These are phyloP conservation scores for Pangasius mekongensis DNA, from an alignment of 2,797 vertebrate species.

Conservation along the genomic window DNA sequence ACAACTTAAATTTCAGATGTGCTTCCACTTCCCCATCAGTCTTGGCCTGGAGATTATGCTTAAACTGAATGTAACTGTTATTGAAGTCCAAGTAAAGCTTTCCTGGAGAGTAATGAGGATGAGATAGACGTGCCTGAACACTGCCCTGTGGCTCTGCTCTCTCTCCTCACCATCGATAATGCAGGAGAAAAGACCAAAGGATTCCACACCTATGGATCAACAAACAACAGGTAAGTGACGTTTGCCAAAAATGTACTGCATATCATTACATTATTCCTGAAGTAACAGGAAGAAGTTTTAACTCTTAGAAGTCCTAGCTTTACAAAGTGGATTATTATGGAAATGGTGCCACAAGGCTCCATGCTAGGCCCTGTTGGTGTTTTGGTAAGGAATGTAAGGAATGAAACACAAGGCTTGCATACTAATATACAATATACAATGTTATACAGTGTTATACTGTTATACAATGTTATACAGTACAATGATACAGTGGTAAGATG, in stretches of 20 bases:
- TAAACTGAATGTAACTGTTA: neutral
- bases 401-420: neutral
- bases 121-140: conserved; percentile 83
- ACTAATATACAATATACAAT: neutral
- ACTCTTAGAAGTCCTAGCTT: neutral
- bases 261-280: neutral
- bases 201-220: conserved; percentile 83
- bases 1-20: neutral
- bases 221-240: conserved; percentile 15
- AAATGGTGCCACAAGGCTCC: neutral
- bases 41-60: neutral
- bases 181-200: conserved; percentile 94
- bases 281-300: neutral
- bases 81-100: neutral
- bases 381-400: neutral
- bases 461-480: too few species aligned
- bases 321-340: neutral
- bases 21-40: neutral
- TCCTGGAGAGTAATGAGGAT: neutral
- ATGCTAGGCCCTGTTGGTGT: too few species aligned
- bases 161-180: conserved; percentile 89
- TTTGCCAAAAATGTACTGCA: neutral
- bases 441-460: too few species aligned
- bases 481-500: neutral
- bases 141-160: conserved; percentile 92